Conservation (phyloP, 2,113 vertebrate genomes). For the Trachemys scripta region DNA sequence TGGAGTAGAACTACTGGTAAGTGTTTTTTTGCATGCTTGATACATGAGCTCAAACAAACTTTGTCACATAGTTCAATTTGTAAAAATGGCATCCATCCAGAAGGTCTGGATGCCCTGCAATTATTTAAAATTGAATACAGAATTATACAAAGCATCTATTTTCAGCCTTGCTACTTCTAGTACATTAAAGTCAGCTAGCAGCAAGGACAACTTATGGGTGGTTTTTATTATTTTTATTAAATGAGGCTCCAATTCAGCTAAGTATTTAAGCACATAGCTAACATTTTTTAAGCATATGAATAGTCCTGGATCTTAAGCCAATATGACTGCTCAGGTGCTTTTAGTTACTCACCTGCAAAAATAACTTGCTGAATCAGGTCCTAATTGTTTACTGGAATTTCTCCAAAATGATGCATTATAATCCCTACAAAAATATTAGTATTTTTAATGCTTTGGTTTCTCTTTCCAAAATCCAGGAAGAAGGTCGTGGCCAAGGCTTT, state of each 20-base stretch:
- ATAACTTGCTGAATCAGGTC: neutral
- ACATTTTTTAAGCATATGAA: neutral
- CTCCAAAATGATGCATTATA: neutral
- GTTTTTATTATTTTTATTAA: neutral
- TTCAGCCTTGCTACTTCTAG: neutral
- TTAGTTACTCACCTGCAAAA: neutral
- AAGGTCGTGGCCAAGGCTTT: conserved; percentile 96
- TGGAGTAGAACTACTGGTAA: conserved; percentile 97
- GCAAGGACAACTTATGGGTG: neutral
- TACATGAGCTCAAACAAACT: neutral
- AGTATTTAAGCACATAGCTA: neutral
- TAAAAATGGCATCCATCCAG: neutral
- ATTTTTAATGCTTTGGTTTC: neutral
- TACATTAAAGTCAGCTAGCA: neutral
- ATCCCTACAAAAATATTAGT: neutral
- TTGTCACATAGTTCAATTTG: neutral
- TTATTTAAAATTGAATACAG: neutral
- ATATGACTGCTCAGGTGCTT: neutral
- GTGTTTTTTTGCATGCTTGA: conserved; percentile 54
- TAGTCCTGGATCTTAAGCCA: neutral
- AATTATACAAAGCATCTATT: neutral
- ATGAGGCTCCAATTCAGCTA: neutral
- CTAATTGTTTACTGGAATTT: neutral
- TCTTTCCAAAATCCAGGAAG: conserved; percentile 83
- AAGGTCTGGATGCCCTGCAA: neutral